Base-by-base conservation (phyloP, 2,797 vertebrate genomes). In the Chelon labrosus region DNA sequence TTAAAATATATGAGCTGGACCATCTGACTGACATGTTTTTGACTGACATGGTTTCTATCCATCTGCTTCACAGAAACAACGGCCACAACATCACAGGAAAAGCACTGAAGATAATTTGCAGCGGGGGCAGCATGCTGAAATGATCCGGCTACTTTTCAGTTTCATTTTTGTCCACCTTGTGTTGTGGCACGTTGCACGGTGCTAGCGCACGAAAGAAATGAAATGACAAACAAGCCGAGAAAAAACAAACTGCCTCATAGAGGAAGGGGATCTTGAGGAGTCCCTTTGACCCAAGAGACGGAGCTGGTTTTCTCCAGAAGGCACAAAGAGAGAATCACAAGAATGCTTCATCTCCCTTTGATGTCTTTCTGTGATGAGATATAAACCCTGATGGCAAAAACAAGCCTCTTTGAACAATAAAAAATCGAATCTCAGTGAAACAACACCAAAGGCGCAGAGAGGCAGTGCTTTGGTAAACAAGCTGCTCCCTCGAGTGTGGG, bases 341-440 rank as follows among this genome's bases (percentile, higher is more conserved):
- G 60, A 70, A 59, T 54, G 65, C 82, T 75, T 80, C 83, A 52
- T 81, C 83, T 81, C 38, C 75, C 87, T 92, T 92, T 93, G 89
- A 91, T 85, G 88, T 89, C 79, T 79, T 56, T 81, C 83, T 87
- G 87, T 85, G 91, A 92, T 90, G 88, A 90, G 85, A 88, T 77
- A 79, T 81, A 91, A 90, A 86, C 78, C 89, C 90, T 85, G 80
- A 86, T 85, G 88, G 88, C 89, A 88, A 85, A 77, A 86, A 71
- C 76, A 86, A 79, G 77, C 73, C 82, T 85, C 90, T 92, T 90
- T 93, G 91, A 91, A 92, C 87, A 89, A 90, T 78, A 72, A 84
- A 73, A 85, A 91, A 89, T 77, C 67, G 55, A 88, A 90, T 88
- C 79, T 77, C 51, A 17, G 73, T 79, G 79, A 78, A 87, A 80